Evolutionary conservation across 2,113 vertebrate genomes (phyloP), one percentile per base, ranked within the genome.

Genomic region (Bagarius yarrelli): DNA sequence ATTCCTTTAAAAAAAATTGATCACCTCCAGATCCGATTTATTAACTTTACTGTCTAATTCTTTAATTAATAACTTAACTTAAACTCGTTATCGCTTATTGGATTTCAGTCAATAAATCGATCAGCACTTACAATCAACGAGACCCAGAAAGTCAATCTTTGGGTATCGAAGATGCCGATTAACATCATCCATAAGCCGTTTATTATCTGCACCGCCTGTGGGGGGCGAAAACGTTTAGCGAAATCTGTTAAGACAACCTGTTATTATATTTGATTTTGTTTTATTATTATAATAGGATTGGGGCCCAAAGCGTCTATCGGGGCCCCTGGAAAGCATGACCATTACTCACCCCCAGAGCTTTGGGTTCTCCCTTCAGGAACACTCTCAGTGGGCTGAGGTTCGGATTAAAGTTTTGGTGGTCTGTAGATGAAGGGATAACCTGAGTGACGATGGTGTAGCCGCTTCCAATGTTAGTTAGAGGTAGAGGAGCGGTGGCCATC

Each of bases 161-260:
- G 36, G 8, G 36, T 40, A 40, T 40, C 36, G 36, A 78, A 3
- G 18, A 87, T 16, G 47, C 83, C 76, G 60, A 79, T 23, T 11
- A 85, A 23, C 1, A 85, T 23, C 2, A 61, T 13, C 27, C 81
- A 21, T 15, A 60, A 16, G 8, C 78, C 75, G 23, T 60, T 83
- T 14, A 85, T 70, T 71, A 87, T 85, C 50, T 87, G 78, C 6
- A 85, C 53, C 11, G 16, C 34, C 85, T 87, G 76, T 69, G 21
- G 16, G 19, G 19, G 30, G 25, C n/a, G 14, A 18, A 21, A n/a
- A n/a, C n/a, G n/a, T n/a, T n/a, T 40, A 4, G 3, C 3, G 8
- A 40, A 40, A 40, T 40, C 3, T 40, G 8, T 40, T 40, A 40
- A 40, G 36, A 40, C 36, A 3, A 40, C 36, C 36, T 4, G 8